A percentile compares a stretch with the other conserved stretches of the same genome.
phyloP scores from a whole-genome alignment of 1,140 invertebrate species.

The Leptinotarsa defecta region DNA sequence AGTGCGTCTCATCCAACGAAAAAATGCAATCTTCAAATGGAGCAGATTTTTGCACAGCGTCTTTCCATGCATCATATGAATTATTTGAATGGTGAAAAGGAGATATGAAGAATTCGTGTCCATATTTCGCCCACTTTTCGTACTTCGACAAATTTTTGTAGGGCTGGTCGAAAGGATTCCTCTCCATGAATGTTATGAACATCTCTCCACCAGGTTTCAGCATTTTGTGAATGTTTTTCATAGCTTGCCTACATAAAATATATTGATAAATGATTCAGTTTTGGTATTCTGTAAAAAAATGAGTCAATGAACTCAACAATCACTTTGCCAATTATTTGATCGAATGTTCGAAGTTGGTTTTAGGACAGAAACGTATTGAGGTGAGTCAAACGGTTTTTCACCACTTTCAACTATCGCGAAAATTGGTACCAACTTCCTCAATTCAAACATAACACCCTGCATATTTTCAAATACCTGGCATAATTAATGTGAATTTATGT shows the following conservation, averaged over 20 bases:
- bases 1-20: background rate
- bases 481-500: too few species aligned
- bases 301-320: too few species aligned
- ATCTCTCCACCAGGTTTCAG: constrained; percentile 16
- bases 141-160: background rate
- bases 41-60: background rate
- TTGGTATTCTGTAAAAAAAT: too few species aligned
- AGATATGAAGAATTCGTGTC: constrained; percentile 4
- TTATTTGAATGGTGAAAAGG: background rate
- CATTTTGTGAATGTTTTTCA: constrained; percentile 12
- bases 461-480: too few species aligned
- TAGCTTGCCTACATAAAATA: background rate
- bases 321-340: too few species aligned
- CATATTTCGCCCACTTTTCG: constrained; percentile 10
- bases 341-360: too few species aligned
- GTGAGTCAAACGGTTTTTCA: too few species aligned
- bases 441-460: too few species aligned
- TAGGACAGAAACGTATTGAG: too few species aligned
- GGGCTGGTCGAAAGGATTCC: background rate
- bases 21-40: background rate
- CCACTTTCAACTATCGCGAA: too few species aligned
- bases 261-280: background rate
- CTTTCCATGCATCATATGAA: background rate
- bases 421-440: too few species aligned
- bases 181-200: background rate